Conservation (phyloP, 1,140 invertebrate species). For the Holcopasites calliopsidis region DNA sequence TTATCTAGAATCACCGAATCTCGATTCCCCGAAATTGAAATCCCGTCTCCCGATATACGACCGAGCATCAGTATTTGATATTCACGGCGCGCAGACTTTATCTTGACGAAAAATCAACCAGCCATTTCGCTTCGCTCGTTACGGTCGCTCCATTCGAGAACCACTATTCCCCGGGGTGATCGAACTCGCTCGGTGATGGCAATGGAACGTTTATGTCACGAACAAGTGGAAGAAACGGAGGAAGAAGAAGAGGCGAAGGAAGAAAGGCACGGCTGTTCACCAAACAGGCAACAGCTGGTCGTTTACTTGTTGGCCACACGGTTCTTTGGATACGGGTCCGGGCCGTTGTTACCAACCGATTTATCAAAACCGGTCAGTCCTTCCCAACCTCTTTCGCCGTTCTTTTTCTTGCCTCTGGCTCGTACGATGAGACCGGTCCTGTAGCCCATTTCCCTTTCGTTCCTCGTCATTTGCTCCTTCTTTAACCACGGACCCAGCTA, state of each 20-base stretch:
- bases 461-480: conserved; percentile 25
- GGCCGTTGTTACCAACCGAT: conserved; percentile 67
- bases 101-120: background rate
- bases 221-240: conserved; percentile 8
- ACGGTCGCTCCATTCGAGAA: conserved; percentile 47
- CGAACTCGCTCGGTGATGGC: conserved; percentile 53
- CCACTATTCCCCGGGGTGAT: conserved; percentile 46
- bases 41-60: background rate
- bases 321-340: conserved; percentile 46
- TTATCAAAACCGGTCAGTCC: conserved; percentile 65
- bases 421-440: conserved; percentile 41
- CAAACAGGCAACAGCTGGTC: conserved; percentile 65
- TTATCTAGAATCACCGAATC: background rate
- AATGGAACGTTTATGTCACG: conserved; percentile 44
- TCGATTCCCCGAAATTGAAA: background rate
- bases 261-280: conserved; percentile 48
- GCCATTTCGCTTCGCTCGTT: background rate
- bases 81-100: background rate
- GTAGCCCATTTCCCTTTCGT: conserved; percentile 54
- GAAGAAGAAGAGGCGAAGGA: conserved; percentile 22
- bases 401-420: conserved; percentile 33
- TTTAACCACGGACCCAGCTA: background rate
- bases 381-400: conserved; percentile 22
- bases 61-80: background rate
- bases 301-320: conserved; percentile 53